These are phyloP conservation scores for Vesta saturnalis DNA, from an alignment of 2,888 invertebrate genomes.

Conservation along the genomic window DNA sequence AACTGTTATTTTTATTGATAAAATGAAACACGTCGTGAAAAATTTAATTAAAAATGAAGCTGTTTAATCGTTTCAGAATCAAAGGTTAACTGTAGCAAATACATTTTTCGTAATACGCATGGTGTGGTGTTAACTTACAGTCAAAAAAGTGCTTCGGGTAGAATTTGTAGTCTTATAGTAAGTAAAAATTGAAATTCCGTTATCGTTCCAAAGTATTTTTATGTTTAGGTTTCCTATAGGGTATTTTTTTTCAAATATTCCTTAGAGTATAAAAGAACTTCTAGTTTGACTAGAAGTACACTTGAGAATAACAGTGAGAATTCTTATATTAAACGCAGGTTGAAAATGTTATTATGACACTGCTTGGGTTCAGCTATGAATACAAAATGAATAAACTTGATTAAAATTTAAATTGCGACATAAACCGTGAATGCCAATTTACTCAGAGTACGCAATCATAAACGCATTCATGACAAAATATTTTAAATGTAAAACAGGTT, in stretches of 20 bases:
- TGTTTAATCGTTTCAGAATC: too few species aligned
- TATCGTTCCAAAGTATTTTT: neutral
- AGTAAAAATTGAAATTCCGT: neutral
- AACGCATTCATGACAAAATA: slow-evolving; percentile 26
- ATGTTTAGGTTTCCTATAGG: slow-evolving; percentile 16
- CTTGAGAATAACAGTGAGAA: slow-evolving; percentile 21
- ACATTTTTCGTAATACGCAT: too few species aligned
- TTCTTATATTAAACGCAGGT: slow-evolving; percentile 29
- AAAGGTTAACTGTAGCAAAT: too few species aligned
- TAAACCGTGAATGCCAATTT: slow-evolving; percentile 33
- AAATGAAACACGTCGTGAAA: too few species aligned
- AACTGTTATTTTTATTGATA: too few species aligned
- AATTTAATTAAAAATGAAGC: too few species aligned
- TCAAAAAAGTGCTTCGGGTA: too few species aligned
- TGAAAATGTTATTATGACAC: slow-evolving; percentile 32
- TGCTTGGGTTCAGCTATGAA: slow-evolving; percentile 33
- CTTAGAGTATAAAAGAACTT: slow-evolving; percentile 19
- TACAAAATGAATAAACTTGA: slow-evolving; percentile 35
- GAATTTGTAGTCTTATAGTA: neutral
- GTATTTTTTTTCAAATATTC: slow-evolving; percentile 20
- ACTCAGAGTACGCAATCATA: slow-evolving; percentile 23
- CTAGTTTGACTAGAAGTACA: slow-evolving; percentile 21
- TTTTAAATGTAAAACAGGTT: slow-evolving; percentile 19
- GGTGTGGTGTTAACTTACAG: too few species aligned
- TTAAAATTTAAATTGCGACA: slow-evolving; percentile 34